A percentile compares a stretch with the other conserved stretches of the same genome.
Conservation (phyloP, 2,797 vertebrate species). For the Fundulus diaphanus region DNA sequence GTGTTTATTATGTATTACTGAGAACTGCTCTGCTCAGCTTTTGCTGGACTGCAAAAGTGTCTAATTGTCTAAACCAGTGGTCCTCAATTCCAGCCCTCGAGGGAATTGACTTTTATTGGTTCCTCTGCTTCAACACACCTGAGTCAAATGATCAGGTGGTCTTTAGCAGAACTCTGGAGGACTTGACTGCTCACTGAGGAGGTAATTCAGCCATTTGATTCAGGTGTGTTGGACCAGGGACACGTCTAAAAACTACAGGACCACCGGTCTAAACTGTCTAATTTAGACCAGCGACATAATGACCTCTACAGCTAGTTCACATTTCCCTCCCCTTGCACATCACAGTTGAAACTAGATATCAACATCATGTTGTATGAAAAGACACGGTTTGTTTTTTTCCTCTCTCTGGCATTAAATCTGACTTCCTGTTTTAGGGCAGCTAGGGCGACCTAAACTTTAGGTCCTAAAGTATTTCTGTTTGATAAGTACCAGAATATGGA, state of each 20-base stretch:
- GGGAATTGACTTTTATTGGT: too few species aligned
- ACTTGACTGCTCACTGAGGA: too few species aligned
- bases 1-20: constrained; percentile 25
- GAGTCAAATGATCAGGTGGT: too few species aligned
- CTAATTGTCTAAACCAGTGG: too few species aligned
- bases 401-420: neutral
- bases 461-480: too few species aligned
- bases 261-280: constrained; percentile 21
- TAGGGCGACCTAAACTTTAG: neutral
- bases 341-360: neutral
- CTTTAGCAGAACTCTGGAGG: too few species aligned
- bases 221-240: too few species aligned
- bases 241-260: too few species aligned
- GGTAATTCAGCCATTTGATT: too few species aligned
- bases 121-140: too few species aligned
- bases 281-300: neutral
- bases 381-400: neutral
- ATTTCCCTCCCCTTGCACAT: constrained; percentile 5
- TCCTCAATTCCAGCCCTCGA: too few species aligned
- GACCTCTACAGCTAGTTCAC: neutral
- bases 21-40: constrained; percentile 21
- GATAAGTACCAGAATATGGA: neutral
- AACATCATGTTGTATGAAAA: neutral
- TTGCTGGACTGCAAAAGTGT: constrained; percentile 8
- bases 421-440: neutral